Conservation (phyloP, 2,113 vertebrate genomes). For the Gopherus flavomarginatus region DNA sequence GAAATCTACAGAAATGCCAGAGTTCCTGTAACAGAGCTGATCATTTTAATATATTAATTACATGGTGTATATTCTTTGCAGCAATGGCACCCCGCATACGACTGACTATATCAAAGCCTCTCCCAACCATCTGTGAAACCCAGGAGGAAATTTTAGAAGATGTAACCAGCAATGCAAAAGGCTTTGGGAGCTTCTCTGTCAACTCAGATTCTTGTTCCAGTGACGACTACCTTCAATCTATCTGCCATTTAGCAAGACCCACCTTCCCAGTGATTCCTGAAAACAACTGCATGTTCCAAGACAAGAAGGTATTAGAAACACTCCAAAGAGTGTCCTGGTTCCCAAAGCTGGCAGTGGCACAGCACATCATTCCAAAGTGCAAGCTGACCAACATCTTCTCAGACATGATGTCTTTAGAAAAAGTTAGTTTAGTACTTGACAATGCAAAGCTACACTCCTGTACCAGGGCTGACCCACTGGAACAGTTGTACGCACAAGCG, state of each 20-base stretch:
- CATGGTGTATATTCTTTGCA: constrained; percentile 57
- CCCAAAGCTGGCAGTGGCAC: neutral
- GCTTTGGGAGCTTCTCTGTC: neutral
- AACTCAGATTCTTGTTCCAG: constrained; percentile 64
- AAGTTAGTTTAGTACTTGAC: neutral
- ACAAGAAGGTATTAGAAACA: constrained; percentile 27
- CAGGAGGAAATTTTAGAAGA: constrained; percentile 79
- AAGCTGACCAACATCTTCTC: constrained; percentile 8
- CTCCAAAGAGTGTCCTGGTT: constrained; percentile 24
- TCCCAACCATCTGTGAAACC: constrained; percentile 86
- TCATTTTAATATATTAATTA: neutral
- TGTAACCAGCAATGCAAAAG: constrained; percentile 55
- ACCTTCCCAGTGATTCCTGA: constrained; percentile 75
- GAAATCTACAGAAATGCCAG: neutral
- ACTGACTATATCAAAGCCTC: constrained; percentile 77
- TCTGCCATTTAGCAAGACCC: constrained; percentile 88
- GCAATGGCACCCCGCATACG: constrained; percentile 84
- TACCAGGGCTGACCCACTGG: constrained; percentile 78
- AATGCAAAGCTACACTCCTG: constrained; percentile 21
- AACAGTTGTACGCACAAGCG: constrained; percentile 78
- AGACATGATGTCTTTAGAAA: neutral
- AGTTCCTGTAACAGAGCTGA: neutral
- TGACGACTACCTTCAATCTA: constrained; percentile 88
- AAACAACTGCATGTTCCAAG: neutral
- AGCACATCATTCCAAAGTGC: neutral